A percentile compares a stretch with the other conserved stretches of the same genome.
phyloP scores from a whole-genome alignment of 64 coral and sea anemone genomes.

The Orbicella faveolata region DNA sequence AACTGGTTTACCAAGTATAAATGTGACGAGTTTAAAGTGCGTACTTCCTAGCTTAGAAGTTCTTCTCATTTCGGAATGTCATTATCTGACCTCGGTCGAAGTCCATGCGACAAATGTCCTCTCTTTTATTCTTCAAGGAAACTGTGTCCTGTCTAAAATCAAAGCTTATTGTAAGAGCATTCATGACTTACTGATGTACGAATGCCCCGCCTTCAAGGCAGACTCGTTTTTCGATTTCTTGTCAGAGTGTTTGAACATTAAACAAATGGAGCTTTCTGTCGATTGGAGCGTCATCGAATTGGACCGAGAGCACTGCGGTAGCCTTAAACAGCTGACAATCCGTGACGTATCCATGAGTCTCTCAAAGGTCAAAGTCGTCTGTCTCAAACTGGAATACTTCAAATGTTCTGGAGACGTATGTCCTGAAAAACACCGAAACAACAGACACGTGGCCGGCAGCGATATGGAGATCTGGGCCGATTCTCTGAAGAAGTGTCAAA shows the following conservation, averaged over 20 bases:
- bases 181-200: constrained; percentile 25
- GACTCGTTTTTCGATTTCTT: constrained; percentile 14
- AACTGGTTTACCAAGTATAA: constrained; percentile 48
- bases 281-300: constrained; percentile 37
- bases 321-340: constrained; percentile 30
- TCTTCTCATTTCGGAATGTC: constrained; percentile 44
- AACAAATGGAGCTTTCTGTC: constrained; percentile 32
- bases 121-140: constrained; percentile 28
- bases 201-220: constrained; percentile 7
- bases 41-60: constrained; percentile 41
- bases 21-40: constrained; percentile 27
- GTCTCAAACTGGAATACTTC: constrained; percentile 43
- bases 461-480: constrained; percentile 13
- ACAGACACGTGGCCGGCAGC: neutral
- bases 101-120: constrained; percentile 25
- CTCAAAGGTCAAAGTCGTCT: constrained; percentile 35
- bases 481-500: constrained; percentile 25
- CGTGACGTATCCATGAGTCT: constrained; percentile 26
- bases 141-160: neutral
- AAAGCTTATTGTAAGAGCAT: constrained; percentile 33
- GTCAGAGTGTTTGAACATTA: constrained; percentile 6
- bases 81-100: constrained; percentile 18
- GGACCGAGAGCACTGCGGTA: constrained; percentile 8
- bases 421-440: constrained; percentile 1
- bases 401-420: constrained; percentile 21